Base-by-base conservation (phyloP, 2,797 vertebrate species). In the Synanceia verrucosa region DNA sequence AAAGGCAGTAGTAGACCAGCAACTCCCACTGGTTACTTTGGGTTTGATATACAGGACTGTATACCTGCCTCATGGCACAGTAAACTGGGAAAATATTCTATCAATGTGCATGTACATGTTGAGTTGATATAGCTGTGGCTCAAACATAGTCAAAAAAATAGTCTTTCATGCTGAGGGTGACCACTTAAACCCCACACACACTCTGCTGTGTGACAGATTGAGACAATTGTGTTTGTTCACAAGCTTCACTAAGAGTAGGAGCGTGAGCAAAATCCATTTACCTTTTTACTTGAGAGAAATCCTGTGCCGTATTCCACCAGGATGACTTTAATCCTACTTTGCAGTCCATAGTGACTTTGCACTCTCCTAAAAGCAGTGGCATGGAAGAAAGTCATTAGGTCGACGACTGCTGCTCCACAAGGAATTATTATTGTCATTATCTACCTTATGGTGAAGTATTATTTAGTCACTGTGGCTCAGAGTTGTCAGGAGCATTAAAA, bases 251-350 rank as follows among this genome's bases (percentile, higher is more conserved):
- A 41, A 71, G 44, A 64, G 66, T 28, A 58, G 18, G 37, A 52
- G 59, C 63, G 62, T 55, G 70, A 73, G 41, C 26, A 16, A 73
- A 88, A 87, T 66, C 70, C 63, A 77, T 81, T 89, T 82, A 83
- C 71, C 70, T 78, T 68, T 68, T 69, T 60, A 58, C 71, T 73
- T 81, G 59, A 78, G 64, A 81, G 72, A 82, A 70, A 79, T 74
- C 76, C 76, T 55, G 71, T 3, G 2, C 36, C 26, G 23, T 81
- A 75, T 69, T 82, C 86, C 77, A 70, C 76, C 71, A 76, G 87
- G 74, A 83, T 47, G 65, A 76, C 61, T 56, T 28, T 90, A 92
- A 93, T 91, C 89, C 86, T 19, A 67, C 84, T 91, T 76, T 87
- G 47, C 21, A 31, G 85, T 84, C 86, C 71, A 43, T 66, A 24